A percentile compares a stretch with the other conserved stretches of the same genome.
These are phyloP conservation scores for Zaprionus taronus DNA, from an alignment of 1,140 invertebrate genomes.

Conservation along the genomic window DNA sequence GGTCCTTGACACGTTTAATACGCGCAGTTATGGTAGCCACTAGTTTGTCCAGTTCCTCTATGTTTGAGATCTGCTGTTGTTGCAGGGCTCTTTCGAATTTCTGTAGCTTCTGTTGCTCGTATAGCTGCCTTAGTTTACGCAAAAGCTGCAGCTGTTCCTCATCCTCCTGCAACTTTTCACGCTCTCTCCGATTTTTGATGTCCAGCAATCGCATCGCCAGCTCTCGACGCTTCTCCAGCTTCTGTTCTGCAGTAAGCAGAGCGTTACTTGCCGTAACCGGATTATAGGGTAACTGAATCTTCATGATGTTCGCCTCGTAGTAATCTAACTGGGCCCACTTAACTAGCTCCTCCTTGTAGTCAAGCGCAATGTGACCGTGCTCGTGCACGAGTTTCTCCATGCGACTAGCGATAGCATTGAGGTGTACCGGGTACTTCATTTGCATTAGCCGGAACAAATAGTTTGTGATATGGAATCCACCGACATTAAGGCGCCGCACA, in stretches of 20 bases:
- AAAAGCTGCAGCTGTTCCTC: slow-evolving; percentile 94
- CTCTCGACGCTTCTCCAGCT: slow-evolving; percentile 93
- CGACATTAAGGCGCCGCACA: slow-evolving; percentile 93
- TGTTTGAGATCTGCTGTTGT: slow-evolving; percentile 86
- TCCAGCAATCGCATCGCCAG: slow-evolving; percentile 92
- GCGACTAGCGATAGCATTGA: slow-evolving; percentile 93
- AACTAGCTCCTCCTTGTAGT: slow-evolving; percentile 92
- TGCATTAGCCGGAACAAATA: slow-evolving; percentile 96
- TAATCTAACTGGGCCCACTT: slow-evolving; percentile 93
- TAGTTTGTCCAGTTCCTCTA: slow-evolving; percentile 87
- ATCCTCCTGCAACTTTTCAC: slow-evolving; percentile 92
- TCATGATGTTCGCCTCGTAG: slow-evolving; percentile 93
- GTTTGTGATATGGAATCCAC: slow-evolving; percentile 93
- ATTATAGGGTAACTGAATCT: slow-evolving; percentile 92
- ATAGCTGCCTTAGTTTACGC: slow-evolving; percentile 86
- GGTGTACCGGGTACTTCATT: slow-evolving; percentile 96
- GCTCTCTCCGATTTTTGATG: slow-evolving; percentile 93
- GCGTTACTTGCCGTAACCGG: slow-evolving; percentile 79
- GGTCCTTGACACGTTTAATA: slow-evolving; percentile 88
- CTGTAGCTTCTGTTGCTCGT: slow-evolving; percentile 67
- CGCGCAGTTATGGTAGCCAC: slow-evolving; percentile 90
- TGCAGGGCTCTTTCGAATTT: slow-evolving; percentile 86
- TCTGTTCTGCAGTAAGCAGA: slow-evolving; percentile 90
- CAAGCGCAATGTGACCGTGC: slow-evolving; percentile 90
- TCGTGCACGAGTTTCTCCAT: slow-evolving; percentile 94